Evolutionary conservation across 2,888 invertebrate species (phyloP), one percentile per base, ranked within the genome.

Genomic region (Apoderus coryli): DNA sequence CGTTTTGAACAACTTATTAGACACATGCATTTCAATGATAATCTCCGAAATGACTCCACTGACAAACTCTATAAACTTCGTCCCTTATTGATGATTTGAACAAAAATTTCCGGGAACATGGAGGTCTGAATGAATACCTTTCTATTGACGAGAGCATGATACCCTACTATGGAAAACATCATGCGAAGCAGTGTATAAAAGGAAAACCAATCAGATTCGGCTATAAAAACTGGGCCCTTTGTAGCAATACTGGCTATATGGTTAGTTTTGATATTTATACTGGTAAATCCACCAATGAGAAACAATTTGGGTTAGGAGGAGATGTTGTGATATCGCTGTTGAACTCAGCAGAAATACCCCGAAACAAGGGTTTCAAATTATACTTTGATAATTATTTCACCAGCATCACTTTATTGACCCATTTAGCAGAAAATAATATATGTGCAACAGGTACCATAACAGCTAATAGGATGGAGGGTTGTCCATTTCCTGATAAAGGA

Each of bases 171-270:
- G 44, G 44, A 1, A 38, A 35, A 16, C 43, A 44, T 25, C 39
- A 35, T 23, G 39, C 38, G 3, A 44, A 44, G 31, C 40, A 41
- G 26, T 43, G 26, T 33, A 44, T 44, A 14, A 39, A 29, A 30
- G 41, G 38, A 2, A 44, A 45, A 22, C 41, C 45, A 7, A 43
- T 44, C 10, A 26, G 44, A 19, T 44, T 44, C 33, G 44, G 44
- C 7, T 44, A 32, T 27, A 46, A 45, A 33, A 41, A 39, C 27
- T 47, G 43, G 44, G 39, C 40, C 4, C 27, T 31, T 13, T 34
- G 34, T 27, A 28, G 28, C 24, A 32, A 22, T 16, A 15, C 14
- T 24, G 36, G 38, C 11, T 36, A 36, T 23, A 19, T 38, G 4
- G 32, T 32, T 6, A 23, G 32, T 9, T 38, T 34, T 22, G 22